Conservation (phyloP, 2,797 vertebrate species). For the Lutjanus campechanus region DNA sequence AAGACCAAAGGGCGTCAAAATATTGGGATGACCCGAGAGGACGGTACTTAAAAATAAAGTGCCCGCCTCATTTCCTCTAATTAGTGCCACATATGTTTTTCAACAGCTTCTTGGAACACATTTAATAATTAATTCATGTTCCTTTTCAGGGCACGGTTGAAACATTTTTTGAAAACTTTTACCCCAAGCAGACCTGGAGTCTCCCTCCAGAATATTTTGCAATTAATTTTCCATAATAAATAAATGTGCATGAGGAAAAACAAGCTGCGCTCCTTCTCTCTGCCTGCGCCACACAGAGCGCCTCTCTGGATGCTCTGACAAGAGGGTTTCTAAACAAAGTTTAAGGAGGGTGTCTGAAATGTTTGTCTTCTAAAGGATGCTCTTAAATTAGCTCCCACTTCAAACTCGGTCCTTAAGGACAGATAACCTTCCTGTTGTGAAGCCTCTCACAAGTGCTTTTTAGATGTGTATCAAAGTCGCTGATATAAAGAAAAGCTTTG, state of each 20-base stretch:
- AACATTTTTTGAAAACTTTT: slow-evolving; percentile 62
- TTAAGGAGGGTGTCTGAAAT: slow-evolving; percentile 52
- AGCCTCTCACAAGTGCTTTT: slow-evolving; percentile 33
- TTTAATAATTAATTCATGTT: slow-evolving; percentile 82
- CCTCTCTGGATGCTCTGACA: slow-evolving; percentile 37
- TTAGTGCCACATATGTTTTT: slow-evolving; percentile 80
- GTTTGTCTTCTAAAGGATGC: slow-evolving; percentile 60
- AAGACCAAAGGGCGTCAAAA: slow-evolving; percentile 72
- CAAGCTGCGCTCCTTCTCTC: slow-evolving; percentile 44
- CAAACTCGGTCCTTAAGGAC: slow-evolving; percentile 43
- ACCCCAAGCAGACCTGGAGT: slow-evolving; percentile 48
- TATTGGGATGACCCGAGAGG: slow-evolving; percentile 71
- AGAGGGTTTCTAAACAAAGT: slow-evolving; percentile 67
- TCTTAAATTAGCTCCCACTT: slow-evolving; percentile 56
- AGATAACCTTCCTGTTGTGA: slow-evolving; percentile 44
- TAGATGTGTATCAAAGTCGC: slow-evolving; percentile 25
- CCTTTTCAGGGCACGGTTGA: slow-evolving; percentile 53
- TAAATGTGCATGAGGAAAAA: slow-evolving; percentile 62
- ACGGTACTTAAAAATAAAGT: slow-evolving; percentile 58
- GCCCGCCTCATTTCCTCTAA: slow-evolving; percentile 70
- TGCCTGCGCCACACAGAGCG: slow-evolving; percentile 31
- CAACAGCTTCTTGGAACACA: slow-evolving; percentile 74
- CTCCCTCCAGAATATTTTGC: slow-evolving; percentile 67
- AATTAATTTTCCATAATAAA: slow-evolving; percentile 78
- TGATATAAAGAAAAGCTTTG: slow-evolving; percentile 34